Percentiles rank a stretch among this genome's conserved stretches.
phyloP scores from a whole-genome alignment of 2,113 vertebrate genomes.

The Euleptes europaea region DNA sequence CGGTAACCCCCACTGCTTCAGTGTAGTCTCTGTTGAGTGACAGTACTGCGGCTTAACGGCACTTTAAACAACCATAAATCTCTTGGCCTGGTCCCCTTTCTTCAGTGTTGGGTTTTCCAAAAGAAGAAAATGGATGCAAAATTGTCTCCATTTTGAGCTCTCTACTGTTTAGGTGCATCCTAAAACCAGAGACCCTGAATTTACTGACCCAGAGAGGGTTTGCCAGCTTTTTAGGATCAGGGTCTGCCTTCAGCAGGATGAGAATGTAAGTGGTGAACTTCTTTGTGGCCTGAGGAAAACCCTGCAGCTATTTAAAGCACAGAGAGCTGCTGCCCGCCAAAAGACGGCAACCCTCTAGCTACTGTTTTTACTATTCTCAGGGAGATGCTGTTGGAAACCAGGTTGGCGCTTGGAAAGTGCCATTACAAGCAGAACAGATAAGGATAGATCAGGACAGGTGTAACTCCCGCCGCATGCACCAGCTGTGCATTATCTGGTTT shows the following conservation, averaged over 20 bases:
- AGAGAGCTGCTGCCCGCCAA: not conserved
- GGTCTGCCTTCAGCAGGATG: not conserved
- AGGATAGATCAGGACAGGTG: not conserved
- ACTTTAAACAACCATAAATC: too few relatives aligned
- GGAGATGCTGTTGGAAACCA: not conserved
- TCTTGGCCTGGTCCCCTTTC: too few relatives aligned
- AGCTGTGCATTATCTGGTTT: rapidly evolving
- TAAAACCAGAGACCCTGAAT: not conserved
- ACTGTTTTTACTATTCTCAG: rapidly evolving
- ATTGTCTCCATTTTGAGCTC: not conserved
- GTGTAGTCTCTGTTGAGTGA: too few relatives aligned
- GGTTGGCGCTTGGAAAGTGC: not conserved
- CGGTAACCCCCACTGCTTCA: too few relatives aligned
- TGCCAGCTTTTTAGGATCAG: not conserved
- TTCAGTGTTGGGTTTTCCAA: not conserved
- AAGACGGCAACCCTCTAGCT: not conserved
- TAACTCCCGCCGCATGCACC: not conserved
- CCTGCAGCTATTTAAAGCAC: not conserved
- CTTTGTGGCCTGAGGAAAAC: not conserved
- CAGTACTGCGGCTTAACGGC: too few relatives aligned
- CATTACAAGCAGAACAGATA: not conserved
- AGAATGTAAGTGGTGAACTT: not conserved
- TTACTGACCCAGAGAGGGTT: not conserved
- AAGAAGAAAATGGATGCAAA: not conserved
- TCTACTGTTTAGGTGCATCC: not conserved